phyloP scores from a whole-genome alignment of 2,797 vertebrate genomes.

The Parauchenoglanis punctatus region DNA sequence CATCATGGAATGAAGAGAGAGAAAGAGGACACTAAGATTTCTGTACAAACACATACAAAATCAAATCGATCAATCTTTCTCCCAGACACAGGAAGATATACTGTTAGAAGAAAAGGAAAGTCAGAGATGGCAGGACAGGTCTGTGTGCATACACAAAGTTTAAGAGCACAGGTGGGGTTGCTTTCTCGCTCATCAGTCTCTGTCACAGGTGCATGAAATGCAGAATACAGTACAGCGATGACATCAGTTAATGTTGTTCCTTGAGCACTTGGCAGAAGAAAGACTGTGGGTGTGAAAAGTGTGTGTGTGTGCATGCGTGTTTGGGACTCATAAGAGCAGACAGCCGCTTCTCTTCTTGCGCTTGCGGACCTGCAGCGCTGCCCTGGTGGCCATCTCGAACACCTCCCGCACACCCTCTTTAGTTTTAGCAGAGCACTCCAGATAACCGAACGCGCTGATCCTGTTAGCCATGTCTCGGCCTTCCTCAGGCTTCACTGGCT shows the following conservation, averaged over 20 bases:
- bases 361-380: conserved; percentile 93
- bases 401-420: conserved; percentile 96
- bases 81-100: conserved; percentile 62
- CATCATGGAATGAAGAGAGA: conserved; percentile 38
- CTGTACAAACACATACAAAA: conserved; percentile 61
- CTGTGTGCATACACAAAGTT: conserved; percentile 54
- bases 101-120: conserved; percentile 56
- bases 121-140: conserved; percentile 55
- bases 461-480: conserved; percentile 96
- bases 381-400: conserved; percentile 96
- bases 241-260: conserved; percentile 60
- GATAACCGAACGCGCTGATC: conserved; percentile 94
- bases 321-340: conserved; percentile 81
- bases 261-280: conserved; percentile 39
- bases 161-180: conserved; percentile 58
- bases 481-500: conserved; percentile 92
- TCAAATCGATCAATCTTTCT: conserved; percentile 50
- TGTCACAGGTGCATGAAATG: conserved; percentile 62
- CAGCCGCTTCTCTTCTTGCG: conserved; percentile 87
- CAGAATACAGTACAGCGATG: conserved; percentile 68
- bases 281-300: conserved; percentile 29
- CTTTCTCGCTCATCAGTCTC: conserved; percentile 71
- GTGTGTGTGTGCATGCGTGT: background rate
- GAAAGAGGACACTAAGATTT: conserved; percentile 39
- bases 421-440: conserved; percentile 97